Conservation (phyloP, 1,140 invertebrate species). For the Piezodorus guildinii region DNA sequence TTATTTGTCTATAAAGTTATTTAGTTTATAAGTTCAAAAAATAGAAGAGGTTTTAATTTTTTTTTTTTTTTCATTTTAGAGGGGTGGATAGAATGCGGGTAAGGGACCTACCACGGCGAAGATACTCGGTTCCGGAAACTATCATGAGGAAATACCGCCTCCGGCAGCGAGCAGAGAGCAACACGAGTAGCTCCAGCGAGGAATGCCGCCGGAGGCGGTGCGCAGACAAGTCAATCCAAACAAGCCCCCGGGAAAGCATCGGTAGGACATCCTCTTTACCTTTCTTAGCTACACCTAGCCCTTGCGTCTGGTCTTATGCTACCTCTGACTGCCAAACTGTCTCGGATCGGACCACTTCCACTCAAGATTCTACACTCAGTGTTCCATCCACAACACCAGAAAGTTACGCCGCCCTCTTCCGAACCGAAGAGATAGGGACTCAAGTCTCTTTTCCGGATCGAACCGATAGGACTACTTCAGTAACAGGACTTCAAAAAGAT, state of each 20-base stretch:
- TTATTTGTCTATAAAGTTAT: no score
- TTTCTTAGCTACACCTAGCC: not conserved
- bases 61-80: no score
- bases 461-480: conserved; percentile 10
- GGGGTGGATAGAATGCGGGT: not conserved
- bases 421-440: not conserved
- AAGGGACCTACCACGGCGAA: conserved; percentile 25
- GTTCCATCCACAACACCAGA: conserved; percentile 24
- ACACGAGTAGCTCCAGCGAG: conserved; percentile 17
- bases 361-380: conserved; percentile 28
- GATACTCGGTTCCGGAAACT: conserved; percentile 30
- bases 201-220: not conserved
- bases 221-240: conserved; percentile 21
- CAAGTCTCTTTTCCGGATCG: conserved; percentile 1
- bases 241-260: conserved; percentile 15
- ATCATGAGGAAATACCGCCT: conserved; percentile 30
- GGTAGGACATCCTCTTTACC: not conserved
- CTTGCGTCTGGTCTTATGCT: not conserved
- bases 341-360: conserved; percentile 24
- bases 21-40: no score
- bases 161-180: conserved; percentile 15
- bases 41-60: no score
- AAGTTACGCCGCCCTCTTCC: conserved; percentile 10
- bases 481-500: conserved; percentile 6
- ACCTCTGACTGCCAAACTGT: conserved; percentile 25